Conservation (phyloP, 1,140 invertebrate genomes). For the Pachypeltis micranthus region DNA sequence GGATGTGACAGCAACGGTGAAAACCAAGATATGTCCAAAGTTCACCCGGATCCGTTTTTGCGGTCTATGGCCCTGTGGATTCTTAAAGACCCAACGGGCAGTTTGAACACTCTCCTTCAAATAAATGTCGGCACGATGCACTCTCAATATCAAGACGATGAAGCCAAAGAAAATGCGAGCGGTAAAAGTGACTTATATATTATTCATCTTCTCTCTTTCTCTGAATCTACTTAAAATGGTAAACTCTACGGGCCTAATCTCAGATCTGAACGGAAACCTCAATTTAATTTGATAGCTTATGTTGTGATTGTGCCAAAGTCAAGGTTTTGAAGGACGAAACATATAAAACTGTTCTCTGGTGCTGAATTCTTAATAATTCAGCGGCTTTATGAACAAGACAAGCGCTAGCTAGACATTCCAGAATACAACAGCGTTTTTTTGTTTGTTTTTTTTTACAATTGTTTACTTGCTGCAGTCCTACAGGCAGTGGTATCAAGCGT, state of each 20-base stretch:
- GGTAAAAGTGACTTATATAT: conserved; percentile 16
- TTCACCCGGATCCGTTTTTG: conserved; percentile 90
- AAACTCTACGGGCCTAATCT: not conserved
- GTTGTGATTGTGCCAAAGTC: not conserved
- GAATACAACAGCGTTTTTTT: too few relatives aligned
- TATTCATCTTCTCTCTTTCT: not conserved
- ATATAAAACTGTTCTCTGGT: too few relatives aligned
- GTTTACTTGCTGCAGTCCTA: too few relatives aligned
- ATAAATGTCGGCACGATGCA: conserved; percentile 71
- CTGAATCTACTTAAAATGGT: not conserved
- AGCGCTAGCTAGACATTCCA: too few relatives aligned
- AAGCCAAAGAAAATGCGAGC: conserved; percentile 38
- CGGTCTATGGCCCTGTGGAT: conserved; percentile 97
- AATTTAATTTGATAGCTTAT: not conserved
- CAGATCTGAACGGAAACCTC: not conserved
- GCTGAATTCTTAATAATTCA: too few relatives aligned
- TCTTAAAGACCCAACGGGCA: conserved; percentile 78
- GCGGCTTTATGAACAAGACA: too few relatives aligned
- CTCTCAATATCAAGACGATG: conserved; percentile 56
- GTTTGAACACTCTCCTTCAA: conserved; percentile 77
- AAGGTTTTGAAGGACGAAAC: too few relatives aligned
- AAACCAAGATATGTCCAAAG: conserved; percentile 54
- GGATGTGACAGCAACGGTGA: conserved; percentile 54
- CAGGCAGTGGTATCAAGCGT: too few relatives aligned
- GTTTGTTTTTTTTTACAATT: too few relatives aligned